Base-by-base conservation (phyloP, 2,888 invertebrate species). In the Macrosoma leucophasiata region DNA sequence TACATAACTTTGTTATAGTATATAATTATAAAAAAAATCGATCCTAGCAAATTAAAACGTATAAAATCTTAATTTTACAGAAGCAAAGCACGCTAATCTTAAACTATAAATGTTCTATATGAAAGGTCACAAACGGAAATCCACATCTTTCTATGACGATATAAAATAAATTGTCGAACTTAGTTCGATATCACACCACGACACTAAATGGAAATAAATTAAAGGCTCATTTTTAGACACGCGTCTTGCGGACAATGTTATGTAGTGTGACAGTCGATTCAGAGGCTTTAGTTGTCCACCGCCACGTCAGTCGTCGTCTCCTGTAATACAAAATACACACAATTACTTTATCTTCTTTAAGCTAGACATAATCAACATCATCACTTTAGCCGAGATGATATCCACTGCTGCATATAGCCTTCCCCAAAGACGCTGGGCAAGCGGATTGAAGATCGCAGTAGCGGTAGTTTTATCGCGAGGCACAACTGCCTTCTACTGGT, bases 21-120 rank as follows among this genome's bases (percentile, higher is more conserved):
- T 70, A 76, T 71, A 76, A 75, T 70, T 62, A 73, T 71, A 72
- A 72, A 55, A 69, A 65, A 65, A 73, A 72, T 78, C 76, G 69
- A 67, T 69, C 70, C 74, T 79, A 79, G 73, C 74, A 71, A 78
- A 79, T 81, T 47, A 79, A 75, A 78, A 69, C 70, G 69, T 77
- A 79, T 79, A 78, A 78, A 78, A 78, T 76, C 79, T 75, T 82
- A 81, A 74, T 73, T 76, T 71, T 76, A 78, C 66, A 75, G 67
- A 82, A 84, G 82, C 84, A 81, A 82, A 82, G 81, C 84, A 81
- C 77, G 73, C 84, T 84, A 75, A 82, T 76, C 84, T 84, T 84
- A 82, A 64, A 70, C 75, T 78, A 81, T 70, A 70, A 71, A 73
- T 68, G 65, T 71, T 71, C 67, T 77, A 72, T 70, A 69, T 66